A percentile compares a stretch with the other conserved stretches of the same genome.
These are phyloP conservation scores for Hymenochirus boettgeri DNA, from an alignment of 2,113 vertebrate genomes.

Conservation along the genomic window DNA sequence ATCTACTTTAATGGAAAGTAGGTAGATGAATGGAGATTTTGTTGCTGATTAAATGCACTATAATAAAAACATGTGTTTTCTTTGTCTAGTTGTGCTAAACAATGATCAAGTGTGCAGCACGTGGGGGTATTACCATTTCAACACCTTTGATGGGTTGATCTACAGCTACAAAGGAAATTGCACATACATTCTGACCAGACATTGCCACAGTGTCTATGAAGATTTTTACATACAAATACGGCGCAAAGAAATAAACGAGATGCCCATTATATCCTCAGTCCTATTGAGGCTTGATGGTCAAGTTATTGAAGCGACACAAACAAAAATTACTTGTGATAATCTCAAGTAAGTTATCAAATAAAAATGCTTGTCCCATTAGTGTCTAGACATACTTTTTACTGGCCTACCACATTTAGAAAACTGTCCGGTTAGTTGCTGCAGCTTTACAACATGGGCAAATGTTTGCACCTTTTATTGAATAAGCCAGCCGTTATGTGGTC, in stretches of 20 bases:
- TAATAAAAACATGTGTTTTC: background rate
- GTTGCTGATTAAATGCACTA: no score
- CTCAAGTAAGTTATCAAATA: constrained; percentile 59
- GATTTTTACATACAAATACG: constrained; percentile 64
- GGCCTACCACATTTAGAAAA: no score
- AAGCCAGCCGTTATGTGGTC: no score
- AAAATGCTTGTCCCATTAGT: no score
- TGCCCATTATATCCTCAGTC: constrained; percentile 47
- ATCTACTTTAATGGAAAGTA: no score
- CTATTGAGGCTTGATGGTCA: constrained; percentile 55
- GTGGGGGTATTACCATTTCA: constrained; percentile 59
- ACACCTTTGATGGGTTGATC: constrained; percentile 58
- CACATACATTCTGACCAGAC: constrained; percentile 57
- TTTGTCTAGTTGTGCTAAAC: background rate
- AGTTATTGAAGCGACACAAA: constrained; percentile 44
- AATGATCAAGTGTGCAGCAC: constrained; percentile 57
- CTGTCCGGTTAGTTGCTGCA: no score
- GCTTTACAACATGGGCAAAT: no score
- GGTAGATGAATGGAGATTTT: no score
- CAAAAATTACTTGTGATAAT: constrained; percentile 45
- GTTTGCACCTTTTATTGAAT: no score
- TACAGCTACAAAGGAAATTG: constrained; percentile 54
- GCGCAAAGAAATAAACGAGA: constrained; percentile 14
- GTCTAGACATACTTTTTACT: no score
- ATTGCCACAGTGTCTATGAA: constrained; percentile 51